Conservation (phyloP, 2,797 vertebrate genomes). For the Halcyon leucocephala region DNA sequence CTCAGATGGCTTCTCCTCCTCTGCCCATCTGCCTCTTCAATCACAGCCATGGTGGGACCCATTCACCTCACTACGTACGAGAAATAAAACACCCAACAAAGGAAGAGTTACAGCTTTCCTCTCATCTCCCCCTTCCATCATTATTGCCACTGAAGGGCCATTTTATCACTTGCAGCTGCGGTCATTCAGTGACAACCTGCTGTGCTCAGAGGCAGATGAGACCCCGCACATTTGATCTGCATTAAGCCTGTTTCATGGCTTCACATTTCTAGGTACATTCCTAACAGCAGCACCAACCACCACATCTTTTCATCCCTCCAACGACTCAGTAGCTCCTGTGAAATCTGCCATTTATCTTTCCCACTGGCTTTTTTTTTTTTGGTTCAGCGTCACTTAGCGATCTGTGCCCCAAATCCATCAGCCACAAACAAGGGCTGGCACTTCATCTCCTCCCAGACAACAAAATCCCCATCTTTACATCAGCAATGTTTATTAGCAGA, state of each 20-base stretch:
- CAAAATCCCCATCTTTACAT: neutral
- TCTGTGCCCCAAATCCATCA: neutral
- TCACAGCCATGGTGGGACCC: neutral
- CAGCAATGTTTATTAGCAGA: neutral
- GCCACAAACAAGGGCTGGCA: neutral
- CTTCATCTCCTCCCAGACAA: neutral
- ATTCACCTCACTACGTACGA: neutral
- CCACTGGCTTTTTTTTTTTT: neutral
- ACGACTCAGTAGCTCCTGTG: neutral
- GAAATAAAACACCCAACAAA: slow-evolving; percentile 37
- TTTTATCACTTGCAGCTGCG: slow-evolving; percentile 75
- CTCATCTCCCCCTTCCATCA: slow-evolving; percentile 11
- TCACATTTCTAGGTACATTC: slow-evolving; percentile 9
- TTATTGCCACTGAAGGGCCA: neutral
- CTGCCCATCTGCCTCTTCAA: neutral
- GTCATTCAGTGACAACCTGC: slow-evolving; percentile 30
- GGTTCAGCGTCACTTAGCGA: neutral
- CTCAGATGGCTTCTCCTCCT: neutral
- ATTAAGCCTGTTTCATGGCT: slow-evolving; percentile 8
- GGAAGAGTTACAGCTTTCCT: neutral
- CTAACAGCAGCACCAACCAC: neutral
- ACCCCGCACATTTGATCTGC: slow-evolving; percentile 41
- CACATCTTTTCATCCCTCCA: slow-evolving; percentile 35
- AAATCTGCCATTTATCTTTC: neutral
- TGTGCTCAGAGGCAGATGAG: slow-evolving; percentile 54